phyloP scores from a whole-genome alignment of 1,140 invertebrate species.

The Drosophila santomea region DNA sequence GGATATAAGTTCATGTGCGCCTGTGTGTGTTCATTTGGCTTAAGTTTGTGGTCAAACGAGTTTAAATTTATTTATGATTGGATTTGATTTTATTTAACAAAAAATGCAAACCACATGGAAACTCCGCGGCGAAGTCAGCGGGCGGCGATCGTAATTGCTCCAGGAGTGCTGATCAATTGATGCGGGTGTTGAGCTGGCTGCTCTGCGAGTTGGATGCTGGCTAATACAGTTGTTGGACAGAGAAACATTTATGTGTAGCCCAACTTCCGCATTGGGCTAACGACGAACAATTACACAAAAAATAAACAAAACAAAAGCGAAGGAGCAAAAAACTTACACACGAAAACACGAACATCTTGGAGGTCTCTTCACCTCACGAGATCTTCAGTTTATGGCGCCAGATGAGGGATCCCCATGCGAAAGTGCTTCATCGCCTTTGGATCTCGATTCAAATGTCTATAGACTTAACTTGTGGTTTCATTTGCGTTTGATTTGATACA shows the following conservation, averaged over 20 bases:
- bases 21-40: conserved; percentile 39
- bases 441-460: conserved; percentile 29
- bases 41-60: conserved; percentile 74
- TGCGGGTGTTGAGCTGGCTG: conserved; percentile 25
- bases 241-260: conserved; percentile 46
- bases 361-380: conserved; percentile 30
- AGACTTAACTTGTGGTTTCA: conserved; percentile 25
- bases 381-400: conserved; percentile 8
- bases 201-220: conserved; percentile 14
- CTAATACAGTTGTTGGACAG: conserved; percentile 81
- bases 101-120: conserved; percentile 7
- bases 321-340: conserved; percentile 31
- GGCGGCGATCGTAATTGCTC: conserved; percentile 74
- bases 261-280: conserved; percentile 67
- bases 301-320: conserved; percentile 5
- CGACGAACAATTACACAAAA: conserved; percentile 34
- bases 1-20: conserved; percentile 46
- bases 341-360: conserved; percentile 49
- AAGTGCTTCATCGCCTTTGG: conserved; percentile 19
- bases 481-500: conserved; percentile 51
- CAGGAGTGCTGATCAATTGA: conserved; percentile 51
- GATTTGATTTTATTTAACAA: conserved; percentile 81
- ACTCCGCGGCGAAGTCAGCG: conserved; percentile 62
- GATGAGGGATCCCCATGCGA: conserved; percentile 32
- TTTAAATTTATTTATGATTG: conserved; percentile 83